A percentile compares a stretch with the other conserved stretches of the same genome.
These are phyloP conservation scores for Caranx melampygus DNA, from an alignment of 2,113 vertebrate species.

Conservation along the genomic window DNA sequence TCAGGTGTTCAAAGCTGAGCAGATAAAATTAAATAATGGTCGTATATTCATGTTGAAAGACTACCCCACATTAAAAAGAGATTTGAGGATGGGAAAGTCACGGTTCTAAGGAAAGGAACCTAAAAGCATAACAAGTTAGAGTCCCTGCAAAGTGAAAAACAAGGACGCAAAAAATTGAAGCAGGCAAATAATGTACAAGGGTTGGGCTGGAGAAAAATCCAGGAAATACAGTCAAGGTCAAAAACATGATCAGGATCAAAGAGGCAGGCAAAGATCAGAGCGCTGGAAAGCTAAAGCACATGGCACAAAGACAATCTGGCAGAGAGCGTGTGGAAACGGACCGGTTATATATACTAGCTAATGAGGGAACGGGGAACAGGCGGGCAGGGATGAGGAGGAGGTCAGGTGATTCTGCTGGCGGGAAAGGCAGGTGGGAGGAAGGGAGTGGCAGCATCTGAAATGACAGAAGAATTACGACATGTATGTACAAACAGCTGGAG, in stretches of 20 bases:
- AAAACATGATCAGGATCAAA: neutral
- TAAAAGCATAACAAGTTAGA: neutral
- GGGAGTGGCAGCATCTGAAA: neutral
- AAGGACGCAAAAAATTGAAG: neutral
- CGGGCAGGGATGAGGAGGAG: neutral
- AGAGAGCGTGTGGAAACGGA: neutral
- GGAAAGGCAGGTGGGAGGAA: no score
- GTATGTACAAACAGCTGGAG: neutral
- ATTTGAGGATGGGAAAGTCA: constrained; percentile 42
- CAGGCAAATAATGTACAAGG: neutral
- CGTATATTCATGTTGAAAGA: constrained; percentile 27
- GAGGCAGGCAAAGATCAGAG: neutral
- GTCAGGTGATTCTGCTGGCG: neutral
- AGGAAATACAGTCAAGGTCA: neutral
- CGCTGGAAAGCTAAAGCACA: neutral
- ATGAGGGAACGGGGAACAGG: neutral
- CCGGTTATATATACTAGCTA: neutral
- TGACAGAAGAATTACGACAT: neutral
- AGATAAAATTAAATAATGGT: constrained; percentile 16
- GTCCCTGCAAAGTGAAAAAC: neutral
- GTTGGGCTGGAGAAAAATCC: neutral
- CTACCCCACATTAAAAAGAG: constrained; percentile 43
- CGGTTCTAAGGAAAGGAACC: neutral
- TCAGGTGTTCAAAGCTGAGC: constrained; percentile 42
- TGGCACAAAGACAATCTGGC: neutral